A percentile compares a stretch with the other conserved stretches of the same genome.
Conservation (phyloP, 2,797 vertebrate species). For the Epinephelus malabaricus region DNA sequence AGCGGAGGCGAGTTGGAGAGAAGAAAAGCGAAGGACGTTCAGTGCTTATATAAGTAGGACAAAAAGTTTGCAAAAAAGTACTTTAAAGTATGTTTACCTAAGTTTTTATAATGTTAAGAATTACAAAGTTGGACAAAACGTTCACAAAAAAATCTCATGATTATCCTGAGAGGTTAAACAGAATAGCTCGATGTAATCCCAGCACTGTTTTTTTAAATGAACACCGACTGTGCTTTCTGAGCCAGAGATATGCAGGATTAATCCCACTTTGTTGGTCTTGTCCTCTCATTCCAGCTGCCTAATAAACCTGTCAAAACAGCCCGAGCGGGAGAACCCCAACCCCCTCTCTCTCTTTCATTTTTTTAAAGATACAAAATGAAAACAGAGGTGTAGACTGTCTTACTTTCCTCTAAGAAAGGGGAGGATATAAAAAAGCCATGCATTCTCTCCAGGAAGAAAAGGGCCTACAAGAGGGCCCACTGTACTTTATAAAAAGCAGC, state of each 20-base stretch:
- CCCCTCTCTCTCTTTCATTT: slow-evolving; percentile 17
- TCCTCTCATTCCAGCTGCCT: slow-evolving; percentile 79
- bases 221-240: slow-evolving; percentile 51
- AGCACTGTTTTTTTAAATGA: slow-evolving; percentile 46
- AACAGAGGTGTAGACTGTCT: slow-evolving; percentile 53
- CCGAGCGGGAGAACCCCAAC: slow-evolving; percentile 32
- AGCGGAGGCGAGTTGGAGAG: slow-evolving; percentile 32
- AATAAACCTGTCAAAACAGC: slow-evolving; percentile 82
- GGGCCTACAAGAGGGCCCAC: slow-evolving; percentile 40
- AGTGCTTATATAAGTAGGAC: slow-evolving; percentile 23
- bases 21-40: slow-evolving; percentile 47
- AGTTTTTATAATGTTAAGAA: background rate
- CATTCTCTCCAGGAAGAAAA: slow-evolving; percentile 29
- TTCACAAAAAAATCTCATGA: background rate
- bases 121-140: background rate
- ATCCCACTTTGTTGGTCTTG: slow-evolving; percentile 74
- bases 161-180: slow-evolving; percentile 9
- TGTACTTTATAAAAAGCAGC: slow-evolving; percentile 59
- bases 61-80: background rate
- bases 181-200: background rate
- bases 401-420: slow-evolving; percentile 26
- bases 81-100: background rate
- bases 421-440: slow-evolving; percentile 30
- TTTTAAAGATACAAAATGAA: slow-evolving; percentile 58
- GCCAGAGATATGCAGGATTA: slow-evolving; percentile 69